Base-by-base conservation (phyloP, 2,888 invertebrate species). In the Aphidoletes aphidimyza region DNA sequence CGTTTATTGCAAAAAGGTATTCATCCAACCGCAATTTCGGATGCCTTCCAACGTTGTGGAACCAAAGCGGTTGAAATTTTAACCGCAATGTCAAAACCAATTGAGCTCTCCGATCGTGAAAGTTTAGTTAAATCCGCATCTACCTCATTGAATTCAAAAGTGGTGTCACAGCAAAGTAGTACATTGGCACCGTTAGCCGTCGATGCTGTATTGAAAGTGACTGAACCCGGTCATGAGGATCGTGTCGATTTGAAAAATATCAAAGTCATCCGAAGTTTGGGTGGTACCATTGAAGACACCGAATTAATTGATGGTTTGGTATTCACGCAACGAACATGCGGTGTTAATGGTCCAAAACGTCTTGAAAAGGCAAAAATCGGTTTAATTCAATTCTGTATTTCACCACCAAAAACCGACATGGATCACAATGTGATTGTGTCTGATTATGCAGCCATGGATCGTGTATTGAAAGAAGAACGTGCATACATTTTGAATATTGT, bases 371-470 rank as follows among this genome's bases (percentile, higher is more conserved):
- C 98, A 8, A 99, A 98, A 91, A 97, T 99, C 90, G 99, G 96
- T 85, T 93, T 99, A 22, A 99, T 99, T 87, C 99, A 99, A 90
- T 99, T 99, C 91, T 99, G 99, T 89, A 97, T 99, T 89, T 99
- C 99, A 19, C 97, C 99, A 84, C 99, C 99, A 9, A 99, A 99
- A 91, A 99, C 99, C 85, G 99, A 99, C 90, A 98, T 98, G 97
- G 97, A 98, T 88, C 97, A 97, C 91, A 97, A 95, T 89, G 95
- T 97, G 2, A 93, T 99, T 87, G 97, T 99, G 34, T 97, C 98
- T 0, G 99, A 99, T 90, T 99, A 99, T 90, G 94, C 98, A n/a
- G 98, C 98, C 84, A 99, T 99, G 99, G 99, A 99, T 90, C 93
- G 99, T 85, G 97, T 99, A 0, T 90, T 99, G 85, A 96, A 98